Evolutionary conservation across 2,113 vertebrate species (phyloP), one percentile per base, ranked within the genome.

Genomic region (Sarotherodon lohbergeri): DNA sequence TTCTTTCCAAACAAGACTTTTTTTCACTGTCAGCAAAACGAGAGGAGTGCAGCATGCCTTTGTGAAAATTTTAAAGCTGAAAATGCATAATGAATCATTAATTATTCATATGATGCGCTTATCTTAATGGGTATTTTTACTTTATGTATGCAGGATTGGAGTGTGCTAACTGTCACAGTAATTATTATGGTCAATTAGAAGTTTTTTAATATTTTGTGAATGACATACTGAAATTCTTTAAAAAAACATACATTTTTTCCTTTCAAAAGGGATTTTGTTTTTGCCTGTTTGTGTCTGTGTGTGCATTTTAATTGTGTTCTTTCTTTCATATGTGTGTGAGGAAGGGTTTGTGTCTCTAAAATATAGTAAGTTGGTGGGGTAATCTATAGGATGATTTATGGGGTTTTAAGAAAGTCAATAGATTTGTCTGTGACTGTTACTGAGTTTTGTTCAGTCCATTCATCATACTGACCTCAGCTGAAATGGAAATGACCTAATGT

Each of bases 361-460:
- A 61, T 85, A 29, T 63, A 83, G 46, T 81, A 66, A 76, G n/a
- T 80, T n/a, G 22, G 6, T 50, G 80, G 17, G 56, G 17, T 90
- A 87, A 93, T 90, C 88, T 76, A 89, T 84, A 85, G 66, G 24
- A 85, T 87, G 89, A 92, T 92, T 86, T 84, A 93, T 91, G 84
- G 85, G 87, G 81, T 90, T 91, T 91, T 88, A 88, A 90, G 83
- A 55, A 79, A 90, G 91, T 87, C 86, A 80, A 83, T 89, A 81
- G 73, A 87, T 87, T 86, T 85, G 57, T 86, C 83, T 83, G 85
- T 83, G 87, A 85, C 86, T 90, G 82, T 88, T 93, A 91, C 80
- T 85, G 17, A 93, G 80, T 52, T 50, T 22, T 61, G 39, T 59
- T 89, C 24, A 84, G 90, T 92, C 55, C 63, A 92, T 94, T 93